Percentiles rank a stretch among this genome's conserved stretches.
Conservation (phyloP, 2,797 vertebrate genomes). For the Antennarius maculatus region DNA sequence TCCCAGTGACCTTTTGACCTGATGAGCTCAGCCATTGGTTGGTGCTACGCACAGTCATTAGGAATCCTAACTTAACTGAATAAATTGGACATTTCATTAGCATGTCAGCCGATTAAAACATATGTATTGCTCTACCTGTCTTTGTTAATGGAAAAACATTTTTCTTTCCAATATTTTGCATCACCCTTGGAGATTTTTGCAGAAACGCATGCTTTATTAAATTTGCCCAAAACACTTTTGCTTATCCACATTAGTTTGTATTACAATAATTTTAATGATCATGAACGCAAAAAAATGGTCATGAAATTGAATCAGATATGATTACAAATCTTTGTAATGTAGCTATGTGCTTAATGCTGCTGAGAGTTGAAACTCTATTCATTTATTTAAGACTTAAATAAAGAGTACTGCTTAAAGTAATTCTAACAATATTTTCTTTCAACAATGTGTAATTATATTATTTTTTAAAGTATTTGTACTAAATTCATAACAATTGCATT, state of each 20-base stretch:
- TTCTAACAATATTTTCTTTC: too few species aligned
- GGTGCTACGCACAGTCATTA: conserved; percentile 4
- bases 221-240: neutral
- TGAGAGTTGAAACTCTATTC: neutral
- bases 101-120: too few species aligned
- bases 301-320: too few species aligned
- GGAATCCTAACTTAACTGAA: conserved; percentile 2
- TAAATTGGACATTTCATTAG: neutral
- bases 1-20: conserved; percentile 1
- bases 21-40: conserved; percentile 5
- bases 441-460: too few species aligned
- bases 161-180: neutral
- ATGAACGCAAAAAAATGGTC: conserved; percentile 5
- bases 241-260: conserved; percentile 13
- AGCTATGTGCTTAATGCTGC: conserved; percentile 14
- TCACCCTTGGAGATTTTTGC: neutral
- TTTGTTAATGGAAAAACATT: neutral
- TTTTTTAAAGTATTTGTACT: too few species aligned
- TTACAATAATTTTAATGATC: conserved; percentile 18
- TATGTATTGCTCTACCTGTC: neutral
- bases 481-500: too few species aligned
- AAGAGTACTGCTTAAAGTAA: too few species aligned
- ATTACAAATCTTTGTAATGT: conserved; percentile 13
- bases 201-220: neutral
- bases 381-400: too few species aligned